Conservation (phyloP, 2,888 invertebrate genomes). For the Cosmorhoe ocellata region DNA sequence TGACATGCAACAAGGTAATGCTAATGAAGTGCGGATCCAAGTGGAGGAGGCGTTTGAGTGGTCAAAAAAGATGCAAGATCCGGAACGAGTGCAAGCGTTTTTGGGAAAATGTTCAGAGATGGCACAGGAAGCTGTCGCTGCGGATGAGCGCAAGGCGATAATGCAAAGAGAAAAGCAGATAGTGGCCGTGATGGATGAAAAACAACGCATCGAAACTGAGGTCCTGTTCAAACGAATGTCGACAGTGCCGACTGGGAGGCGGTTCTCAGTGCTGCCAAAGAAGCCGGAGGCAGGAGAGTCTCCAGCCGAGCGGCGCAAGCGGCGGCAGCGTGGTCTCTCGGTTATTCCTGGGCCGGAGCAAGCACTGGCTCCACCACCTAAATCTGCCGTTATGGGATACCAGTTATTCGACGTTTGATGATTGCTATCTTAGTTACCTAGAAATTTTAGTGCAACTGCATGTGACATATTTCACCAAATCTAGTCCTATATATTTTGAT, state of each 20-base stretch:
- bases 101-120: slow-evolving; percentile 67
- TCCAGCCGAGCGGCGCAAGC: slow-evolving; percentile 54
- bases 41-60: slow-evolving; percentile 72
- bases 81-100: slow-evolving; percentile 69
- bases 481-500: slow-evolving; percentile 4
- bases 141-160: slow-evolving; percentile 68
- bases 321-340: slow-evolving; percentile 63
- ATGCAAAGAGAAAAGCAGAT: slow-evolving; percentile 63
- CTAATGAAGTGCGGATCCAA: slow-evolving; percentile 69
- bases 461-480: background rate
- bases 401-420: slow-evolving; percentile 66
- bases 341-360: slow-evolving; percentile 65
- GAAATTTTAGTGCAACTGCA: slow-evolving; percentile 6
- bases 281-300: slow-evolving; percentile 47
- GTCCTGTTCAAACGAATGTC: slow-evolving; percentile 73
- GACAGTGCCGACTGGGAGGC: slow-evolving; percentile 62
- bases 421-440: background rate
- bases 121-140: slow-evolving; percentile 56
- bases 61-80: slow-evolving; percentile 66
- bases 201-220: slow-evolving; percentile 56
- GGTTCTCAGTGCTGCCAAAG: slow-evolving; percentile 65
- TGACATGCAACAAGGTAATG: slow-evolving; percentile 75
- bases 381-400: slow-evolving; percentile 57
- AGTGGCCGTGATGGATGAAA: slow-evolving; percentile 59
- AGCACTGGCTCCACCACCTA: slow-evolving; percentile 56